Evolutionary conservation across 2,797 vertebrate species (phyloP), one percentile per base, ranked within the genome.

Genomic region (Anguilla pacifica): DNA sequence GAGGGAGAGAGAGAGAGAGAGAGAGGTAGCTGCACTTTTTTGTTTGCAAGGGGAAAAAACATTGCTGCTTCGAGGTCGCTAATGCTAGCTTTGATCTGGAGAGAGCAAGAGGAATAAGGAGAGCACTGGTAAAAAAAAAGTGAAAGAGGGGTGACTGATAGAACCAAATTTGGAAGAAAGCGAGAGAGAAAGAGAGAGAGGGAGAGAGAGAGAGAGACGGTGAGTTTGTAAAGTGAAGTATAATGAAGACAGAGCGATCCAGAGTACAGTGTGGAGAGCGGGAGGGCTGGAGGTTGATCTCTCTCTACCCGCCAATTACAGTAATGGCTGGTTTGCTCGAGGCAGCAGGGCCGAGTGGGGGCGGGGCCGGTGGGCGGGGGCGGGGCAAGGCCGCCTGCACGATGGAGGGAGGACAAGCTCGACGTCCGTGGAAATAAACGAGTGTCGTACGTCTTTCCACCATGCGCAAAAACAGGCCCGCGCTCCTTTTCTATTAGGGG

Each of bases 281-380:
- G 1, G 25, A 11, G 43, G 25, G n/a, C 28, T 43, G n/a, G 74
- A 85, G 90, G 83, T 49, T 86, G 83, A 88, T n/a, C 88, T 87
- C 87, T 87, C 87, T 94, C 90, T 92, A 96, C 93, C 95, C 94
- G 93, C 95, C 95, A 96, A 96, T 96, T 96, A 96, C 93, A 90
- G 93, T 95, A 96, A 96, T 96, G 95, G 96, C 91, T 91, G 94
- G 94, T 94, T 96, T 28, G 79, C 9, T 55, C 92, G 92, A 87
- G 92, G 93, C 86, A 90, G 87, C 91, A 91, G 92, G 90, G 89
- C 85, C 88, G 85, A 49, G 51, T 83, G 88, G 86, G 91, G 53
- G 57, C 85, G 88, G 86, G 87, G 92, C 93, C 86, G 90, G 87
- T 91, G 91, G 92, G 90, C 88, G 85, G 88, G 86, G 53, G 57